phyloP scores from a whole-genome alignment of 2,797 vertebrate genomes.

The Erethizon dorsatum region DNA sequence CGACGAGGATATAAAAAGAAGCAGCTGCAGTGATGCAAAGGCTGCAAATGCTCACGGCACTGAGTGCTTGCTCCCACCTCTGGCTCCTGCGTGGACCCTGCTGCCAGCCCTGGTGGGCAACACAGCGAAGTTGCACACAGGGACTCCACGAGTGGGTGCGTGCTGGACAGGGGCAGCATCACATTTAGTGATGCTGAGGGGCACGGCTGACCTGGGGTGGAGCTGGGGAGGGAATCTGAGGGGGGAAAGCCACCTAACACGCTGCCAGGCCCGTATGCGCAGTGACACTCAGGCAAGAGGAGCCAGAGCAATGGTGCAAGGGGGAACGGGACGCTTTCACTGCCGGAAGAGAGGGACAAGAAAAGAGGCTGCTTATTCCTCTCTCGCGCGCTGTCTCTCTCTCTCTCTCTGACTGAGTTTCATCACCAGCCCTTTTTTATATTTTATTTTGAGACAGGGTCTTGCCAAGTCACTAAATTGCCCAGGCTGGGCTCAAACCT shows the following conservation, averaged over 20 bases:
- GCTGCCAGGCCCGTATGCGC: background rate
- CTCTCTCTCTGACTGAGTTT: background rate
- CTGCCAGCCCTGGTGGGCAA: rapidly evolving
- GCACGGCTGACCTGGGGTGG: background rate
- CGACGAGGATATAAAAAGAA: slow-evolving; percentile 69
- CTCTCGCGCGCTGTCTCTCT: background rate
- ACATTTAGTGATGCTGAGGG: background rate
- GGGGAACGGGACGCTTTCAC: too few species aligned
- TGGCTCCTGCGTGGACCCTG: background rate
- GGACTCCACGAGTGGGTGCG: rapidly evolving
- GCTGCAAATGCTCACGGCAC: background rate
- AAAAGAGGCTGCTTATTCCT: background rate
- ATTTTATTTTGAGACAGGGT: background rate
- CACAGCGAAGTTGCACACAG: rapidly evolving
- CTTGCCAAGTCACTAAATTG: background rate
- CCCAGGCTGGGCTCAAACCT: background rate
- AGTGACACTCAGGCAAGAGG: background rate
- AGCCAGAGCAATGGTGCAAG: rapidly evolving
- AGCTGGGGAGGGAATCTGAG: background rate
- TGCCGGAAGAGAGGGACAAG: background rate
- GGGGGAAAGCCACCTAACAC: background rate
- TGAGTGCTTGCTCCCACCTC: background rate
- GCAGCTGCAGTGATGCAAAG: slow-evolving; percentile 74
- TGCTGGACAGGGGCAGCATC: rapidly evolving
- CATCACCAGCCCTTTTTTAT: background rate